Evolutionary conservation across 23 tunicate species (phyloP), one percentile per base, ranked within the genome.

Genomic region (Trididemnum nubilum): DNA sequence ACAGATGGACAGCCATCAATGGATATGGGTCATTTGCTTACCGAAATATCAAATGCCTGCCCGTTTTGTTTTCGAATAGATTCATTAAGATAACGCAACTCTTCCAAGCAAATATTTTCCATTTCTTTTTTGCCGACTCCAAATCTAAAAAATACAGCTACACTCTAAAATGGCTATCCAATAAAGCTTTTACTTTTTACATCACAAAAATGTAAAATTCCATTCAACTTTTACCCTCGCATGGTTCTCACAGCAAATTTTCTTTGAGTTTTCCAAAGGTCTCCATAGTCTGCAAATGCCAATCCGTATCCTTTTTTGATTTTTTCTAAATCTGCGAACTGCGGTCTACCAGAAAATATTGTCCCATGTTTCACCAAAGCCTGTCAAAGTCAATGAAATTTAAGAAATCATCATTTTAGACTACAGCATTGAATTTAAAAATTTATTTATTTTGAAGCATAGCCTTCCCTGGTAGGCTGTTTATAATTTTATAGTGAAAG

Each of bases 251-350:
- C 7, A 64, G 24, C 71, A n/a, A 64, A 64, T n/a, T 64, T 64
- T 64, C 71, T 64, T 64, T 64, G 71, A 5, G 71, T 12, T 64
- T 64, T 64, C 71, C 71, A 64, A 23, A 64, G 71, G n/a, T 23
- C 24, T 64, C 71, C 71, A n/a, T 64, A 64, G 30, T 64, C 71
- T 19, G 30, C 30, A n/a, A 23, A n/a, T 23, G n/a, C 71, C 7
- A 64, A 5, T n/a, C 71, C 71, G 71, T 26, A n/a, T 19, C 71
- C 71, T 5, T 64, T 5, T n/a, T 64, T 64, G 23, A 64, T 5
- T 26, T 64, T 9, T 19, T 23, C 71, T 12, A n/a, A 64, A 12
- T 5, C 23, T 26, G 71, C 24, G n/a, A n/a, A n/a, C 30, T 15
- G 9, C 7, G 71, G 71, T 5, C 71, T 19, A 12, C 71, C 71